These are phyloP conservation scores for Crotophaga sulcirostris DNA, from an alignment of 2,113 vertebrate species.

Conservation along the genomic window DNA sequence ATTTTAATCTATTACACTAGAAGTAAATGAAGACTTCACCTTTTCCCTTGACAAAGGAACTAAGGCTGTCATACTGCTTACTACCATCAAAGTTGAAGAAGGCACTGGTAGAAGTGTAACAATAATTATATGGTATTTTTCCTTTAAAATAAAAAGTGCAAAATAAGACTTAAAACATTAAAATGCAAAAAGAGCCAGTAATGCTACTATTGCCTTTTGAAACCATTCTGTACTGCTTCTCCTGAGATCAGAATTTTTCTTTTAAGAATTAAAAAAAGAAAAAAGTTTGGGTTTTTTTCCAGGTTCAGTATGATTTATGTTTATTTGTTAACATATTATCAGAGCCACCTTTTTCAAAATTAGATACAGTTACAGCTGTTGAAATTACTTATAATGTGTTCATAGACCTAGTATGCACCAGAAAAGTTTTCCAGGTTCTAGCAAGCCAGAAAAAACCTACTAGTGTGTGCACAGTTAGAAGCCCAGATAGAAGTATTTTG, in stretches of 20 bases:
- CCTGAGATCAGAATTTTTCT: not conserved
- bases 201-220: not conserved
- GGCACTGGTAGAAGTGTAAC: not conserved
- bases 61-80: not conserved
- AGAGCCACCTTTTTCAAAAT: not conserved
- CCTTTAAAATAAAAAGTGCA: not conserved
- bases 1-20: conserved; percentile 3
- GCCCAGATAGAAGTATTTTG: not conserved
- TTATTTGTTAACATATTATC: conserved; percentile 2
- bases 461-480: not conserved
- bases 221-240: not conserved
- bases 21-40: conserved; percentile 41
- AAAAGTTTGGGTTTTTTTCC: not conserved
- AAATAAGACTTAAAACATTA: not conserved
- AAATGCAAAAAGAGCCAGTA: not conserved
- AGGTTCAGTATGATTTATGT: not conserved
- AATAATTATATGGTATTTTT: not conserved
- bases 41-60: conserved; percentile 16
- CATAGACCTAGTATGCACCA: not conserved
- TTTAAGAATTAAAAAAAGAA: not conserved
- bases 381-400: not conserved
- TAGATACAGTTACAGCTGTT: not conserved
- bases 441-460: not conserved
- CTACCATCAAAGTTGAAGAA: not conserved
- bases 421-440: not conserved